Percentiles rank a stretch among this genome's conserved stretches.
Evolutionary conservation across 2,113 vertebrate species (phyloP).

Genomic region (Ginglymostoma cirratum): DNA sequence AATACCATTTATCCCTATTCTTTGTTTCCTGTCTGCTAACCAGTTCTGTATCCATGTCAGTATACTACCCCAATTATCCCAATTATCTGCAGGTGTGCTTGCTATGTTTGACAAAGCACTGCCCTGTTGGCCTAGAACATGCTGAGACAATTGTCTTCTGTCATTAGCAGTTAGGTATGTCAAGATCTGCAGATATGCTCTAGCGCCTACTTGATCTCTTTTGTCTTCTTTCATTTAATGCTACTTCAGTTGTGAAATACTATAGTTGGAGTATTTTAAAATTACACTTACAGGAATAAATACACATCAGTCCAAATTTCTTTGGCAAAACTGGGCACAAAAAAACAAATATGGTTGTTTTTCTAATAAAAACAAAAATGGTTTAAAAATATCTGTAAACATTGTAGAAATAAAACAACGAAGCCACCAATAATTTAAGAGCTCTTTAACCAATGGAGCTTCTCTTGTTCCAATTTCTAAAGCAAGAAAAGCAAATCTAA

Average conservation of each 20-base stretch:
- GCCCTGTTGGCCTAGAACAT: background rate
- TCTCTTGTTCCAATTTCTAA: background rate
- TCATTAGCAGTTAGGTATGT: background rate
- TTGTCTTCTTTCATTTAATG: background rate
- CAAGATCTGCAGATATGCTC: background rate
- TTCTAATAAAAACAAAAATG: background rate
- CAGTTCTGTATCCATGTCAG: background rate
- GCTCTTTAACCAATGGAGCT: background rate
- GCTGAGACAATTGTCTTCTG: background rate
- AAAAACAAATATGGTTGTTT: background rate
- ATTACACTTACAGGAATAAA: background rate
- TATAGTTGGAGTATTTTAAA: background rate
- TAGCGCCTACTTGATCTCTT: background rate
- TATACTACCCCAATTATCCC: background rate
- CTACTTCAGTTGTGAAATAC: background rate
- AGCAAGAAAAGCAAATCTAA: background rate
- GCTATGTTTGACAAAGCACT: background rate
- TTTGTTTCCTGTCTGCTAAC: no score
- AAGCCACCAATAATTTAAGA: background rate
- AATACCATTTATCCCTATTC: no score
- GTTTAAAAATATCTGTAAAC: background rate
- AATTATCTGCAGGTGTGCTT: background rate
- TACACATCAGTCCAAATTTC: background rate
- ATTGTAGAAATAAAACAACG: background rate
- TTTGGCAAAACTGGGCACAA: background rate